Base-by-base conservation (phyloP, 2,797 vertebrate species). In the Danio jaintianensis region DNA sequence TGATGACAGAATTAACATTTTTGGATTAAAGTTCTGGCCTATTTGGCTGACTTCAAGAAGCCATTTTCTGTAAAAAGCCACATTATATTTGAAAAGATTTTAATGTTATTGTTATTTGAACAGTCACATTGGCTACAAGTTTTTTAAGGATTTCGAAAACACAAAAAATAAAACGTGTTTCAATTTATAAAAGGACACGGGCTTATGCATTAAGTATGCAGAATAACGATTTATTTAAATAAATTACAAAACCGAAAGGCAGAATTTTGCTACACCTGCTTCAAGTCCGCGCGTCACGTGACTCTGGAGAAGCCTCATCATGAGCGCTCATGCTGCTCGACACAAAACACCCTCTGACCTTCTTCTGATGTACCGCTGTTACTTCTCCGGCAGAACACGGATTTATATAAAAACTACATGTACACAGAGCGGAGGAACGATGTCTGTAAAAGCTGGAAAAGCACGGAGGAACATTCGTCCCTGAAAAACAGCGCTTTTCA, bases 271-370 rank as follows among this genome's bases (percentile, higher is more conserved):
- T 43, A 10, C 69, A 72, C 69, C n/a, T 75, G 45, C 59, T 42
- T 38, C 11, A 48, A 38, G 29, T 29, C 48, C 6, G n/a, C 15
- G 7, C 36, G 36, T 75, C 73, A 75, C 47, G 73, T 75, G 73
- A 64, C 73, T 18, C 48, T 55, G 6, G 6, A 36, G n/a, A 36
- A 20, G 50, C 29, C 3, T 43, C 0, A 7, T 9, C 45, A 50
- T 29, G 29, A 29, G 18, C n/a, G 47, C 5, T 38, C 59, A 3
- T 53, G 45, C 73, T 13, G 7, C 47, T 12, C 18, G 8, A 38
- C 13, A 29, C 16, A 48, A 48, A 13, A 15, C 47, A 45, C 36
- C 11, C 16, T 6, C 29, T 16, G 53, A 45, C 12, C 36, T 40
- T n/a, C 29, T 52, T 53, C 16, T 62, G 5, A 22, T 15, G 36